Base-by-base conservation (phyloP, 2,888 invertebrate species). In the Criorhina ranunculi region DNA sequence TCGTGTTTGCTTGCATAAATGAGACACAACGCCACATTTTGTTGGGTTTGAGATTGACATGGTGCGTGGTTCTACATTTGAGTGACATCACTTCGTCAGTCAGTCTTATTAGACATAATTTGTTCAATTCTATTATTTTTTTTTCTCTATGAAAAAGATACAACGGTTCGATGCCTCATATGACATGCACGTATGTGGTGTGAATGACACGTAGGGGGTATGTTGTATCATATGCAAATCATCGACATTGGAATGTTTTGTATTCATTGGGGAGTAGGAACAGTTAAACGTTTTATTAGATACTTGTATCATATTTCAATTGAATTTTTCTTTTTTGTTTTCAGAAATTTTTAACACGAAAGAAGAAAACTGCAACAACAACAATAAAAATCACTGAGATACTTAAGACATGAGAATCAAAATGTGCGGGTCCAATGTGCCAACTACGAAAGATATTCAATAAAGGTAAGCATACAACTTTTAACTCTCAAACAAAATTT, bases 61-160 rank as follows among this genome's bases (percentile, higher is more conserved):
- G 82, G 60, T 77, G 82, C 82, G 59, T 77, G 64, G 62, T 29
- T 53, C 19, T 51, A 24, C 33, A 29, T 72, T 72, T 66, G 78
- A 83, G 60, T 83, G 83, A 83, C 78, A 83, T 57, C 83, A 83
- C 83, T 73, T 62, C 57, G 67, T 62, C 60, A 60, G 70, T 55
- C 67, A 42, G 83, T 83, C 78, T 83, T 83, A 73, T 78, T 83
- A 75, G 83, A 83, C 73, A 69, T 60, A 78, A 55, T 67, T 73
- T 75, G 73, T 83, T 83, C 57, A 57, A 57, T 64, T 49, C 77
- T 49, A 31, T 59, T 49, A 11, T 60, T 82, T 49, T 40, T 29
- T 42, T 33, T n/a, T 24, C 29, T 15, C 29, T 19, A 55, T 73
- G 64, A 51, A 11, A 49, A 33, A 49, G 40, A 49, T 33, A 51